Base-by-base conservation (phyloP, 2,888 invertebrate species). In the Eustalomyia histrio region DNA sequence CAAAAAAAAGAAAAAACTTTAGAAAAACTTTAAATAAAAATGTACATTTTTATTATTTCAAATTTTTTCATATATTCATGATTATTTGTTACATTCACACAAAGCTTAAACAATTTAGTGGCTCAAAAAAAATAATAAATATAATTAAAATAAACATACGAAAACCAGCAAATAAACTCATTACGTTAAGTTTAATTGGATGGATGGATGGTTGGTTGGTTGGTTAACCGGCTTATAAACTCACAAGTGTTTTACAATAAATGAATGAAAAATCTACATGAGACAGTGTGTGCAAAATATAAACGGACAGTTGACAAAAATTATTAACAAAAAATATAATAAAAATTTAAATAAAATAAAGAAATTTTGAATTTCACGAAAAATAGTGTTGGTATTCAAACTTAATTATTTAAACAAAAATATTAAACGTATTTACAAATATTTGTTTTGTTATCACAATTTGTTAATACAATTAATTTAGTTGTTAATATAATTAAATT, bases 81-180 rank as follows among this genome's bases (percentile, higher is more conserved):
- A 57, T 57, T 8, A 35, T 63, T 53, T 63, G 24, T 18, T 82
- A 82, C 83, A 80, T 87, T 86, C 85, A 85, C 87, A 87, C 84
- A 86, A 86, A 84, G 85, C 85, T 87, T 87, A 87, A 84, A 85
- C 84, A 86, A 86, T 85, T 87, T 85, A 84, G 58, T 76, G 76
- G 65, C 80, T 84, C 53, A 61, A 73, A 52, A 80, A 52, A 80
- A 75, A 65, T 73, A 74, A 73, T 64, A 81, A 80, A 71, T 67
- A 78, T 75, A 79, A 83, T 75, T 76, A 79, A 83, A 75, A 79
- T 79, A 76, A 84, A 82, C 58, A 76, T 71, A 68, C 50, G 47
- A 68, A 21, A 43, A 68, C 29, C 39, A 50, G 58, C 60, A 79
- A 82, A 76, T 79, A 76, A 79, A 73, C 76, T 68, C 65, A 65